Conservation (phyloP, 2,888 invertebrate species). For the Mactromeris polynyma region DNA sequence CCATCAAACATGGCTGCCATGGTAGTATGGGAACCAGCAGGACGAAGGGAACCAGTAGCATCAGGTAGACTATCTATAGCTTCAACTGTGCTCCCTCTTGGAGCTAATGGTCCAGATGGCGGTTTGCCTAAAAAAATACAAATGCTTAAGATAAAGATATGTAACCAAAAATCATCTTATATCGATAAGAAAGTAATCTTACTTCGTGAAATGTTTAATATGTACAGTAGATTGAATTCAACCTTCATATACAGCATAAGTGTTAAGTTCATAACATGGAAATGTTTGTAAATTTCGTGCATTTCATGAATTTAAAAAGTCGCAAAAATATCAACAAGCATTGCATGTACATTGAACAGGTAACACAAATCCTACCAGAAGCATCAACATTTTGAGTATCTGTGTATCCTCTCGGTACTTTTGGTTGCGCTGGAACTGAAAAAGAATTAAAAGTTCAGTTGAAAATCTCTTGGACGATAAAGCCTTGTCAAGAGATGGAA, state of each 20-base stretch:
- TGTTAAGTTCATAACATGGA: too few relatives aligned
- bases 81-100: not conserved
- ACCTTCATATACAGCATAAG: too few relatives aligned
- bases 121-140: not conserved
- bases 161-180: too few relatives aligned
- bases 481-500: too few relatives aligned
- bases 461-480: not conserved
- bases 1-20: slow-evolving; percentile 84
- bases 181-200: too few relatives aligned
- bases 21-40: slow-evolving; percentile 37
- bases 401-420: not conserved
- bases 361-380: not conserved
- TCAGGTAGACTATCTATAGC: not conserved
- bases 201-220: too few relatives aligned
- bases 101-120: not conserved
- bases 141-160: too few relatives aligned
- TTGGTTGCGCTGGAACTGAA: slow-evolving; percentile 11
- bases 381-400: not conserved
- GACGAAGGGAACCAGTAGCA: not conserved
- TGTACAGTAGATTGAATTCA: too few relatives aligned
- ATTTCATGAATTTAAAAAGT: too few relatives aligned
- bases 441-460: not conserved
- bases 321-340: too few relatives aligned
- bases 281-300: too few relatives aligned
- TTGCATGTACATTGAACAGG: not conserved